phyloP scores from a whole-genome alignment of 2,113 vertebrate genomes.

The Phalacrocorax aristotelis region DNA sequence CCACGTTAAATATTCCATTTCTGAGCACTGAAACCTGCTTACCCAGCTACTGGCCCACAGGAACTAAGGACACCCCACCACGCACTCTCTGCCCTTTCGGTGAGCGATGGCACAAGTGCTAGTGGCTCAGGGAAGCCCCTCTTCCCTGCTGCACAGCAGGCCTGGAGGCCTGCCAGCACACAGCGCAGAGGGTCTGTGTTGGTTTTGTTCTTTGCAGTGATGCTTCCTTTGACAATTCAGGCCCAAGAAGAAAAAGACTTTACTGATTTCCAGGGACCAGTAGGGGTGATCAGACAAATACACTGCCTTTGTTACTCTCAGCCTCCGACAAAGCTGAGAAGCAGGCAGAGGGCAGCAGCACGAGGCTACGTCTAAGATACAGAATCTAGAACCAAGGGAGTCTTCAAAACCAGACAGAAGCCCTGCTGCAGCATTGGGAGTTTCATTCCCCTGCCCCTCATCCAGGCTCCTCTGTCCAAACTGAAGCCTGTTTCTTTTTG shows the following conservation, averaged over 20 bases:
- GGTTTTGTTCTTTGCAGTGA: accelerated
- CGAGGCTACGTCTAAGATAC: neutral
- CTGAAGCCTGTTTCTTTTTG: neutral
- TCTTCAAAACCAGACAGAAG: neutral
- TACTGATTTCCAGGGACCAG: neutral
- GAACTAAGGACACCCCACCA: neutral
- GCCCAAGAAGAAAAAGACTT: neutral
- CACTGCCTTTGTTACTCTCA: neutral
- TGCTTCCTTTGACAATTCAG: neutral
- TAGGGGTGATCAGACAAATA: neutral
- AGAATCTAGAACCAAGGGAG: neutral
- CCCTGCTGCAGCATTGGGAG: neutral
- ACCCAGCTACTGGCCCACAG: neutral
- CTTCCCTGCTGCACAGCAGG: neutral
- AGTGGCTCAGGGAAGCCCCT: neutral
- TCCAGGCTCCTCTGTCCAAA: neutral
- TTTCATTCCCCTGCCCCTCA: neutral
- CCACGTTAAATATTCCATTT: accelerated
- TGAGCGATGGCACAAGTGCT: neutral
- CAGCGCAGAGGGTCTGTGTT: accelerated
- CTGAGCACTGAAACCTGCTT: neutral
- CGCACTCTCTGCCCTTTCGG: neutral
- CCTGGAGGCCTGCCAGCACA: neutral
- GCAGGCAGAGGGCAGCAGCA: neutral
- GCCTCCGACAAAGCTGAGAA: neutral